phyloP scores from a whole-genome alignment of 35 echinoderm and acorn worm genomes.

The Heliocidaris tuberculata region DNA sequence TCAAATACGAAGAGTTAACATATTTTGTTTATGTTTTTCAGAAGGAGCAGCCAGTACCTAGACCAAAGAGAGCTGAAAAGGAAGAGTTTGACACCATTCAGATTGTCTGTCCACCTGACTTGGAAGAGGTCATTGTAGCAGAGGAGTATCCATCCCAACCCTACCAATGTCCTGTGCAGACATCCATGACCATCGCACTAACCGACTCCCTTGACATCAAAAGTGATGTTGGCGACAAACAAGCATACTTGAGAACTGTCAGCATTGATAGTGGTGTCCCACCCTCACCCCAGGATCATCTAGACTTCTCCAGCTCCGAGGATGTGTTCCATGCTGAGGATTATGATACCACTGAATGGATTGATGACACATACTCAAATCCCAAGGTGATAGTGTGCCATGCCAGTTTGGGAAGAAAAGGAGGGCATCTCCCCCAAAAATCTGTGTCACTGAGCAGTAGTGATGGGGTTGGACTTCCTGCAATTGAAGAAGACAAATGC shows the following conservation, averaged over 20 bases:
- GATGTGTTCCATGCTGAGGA: slow-evolving; percentile 42
- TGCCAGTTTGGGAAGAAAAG: background rate
- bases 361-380: background rate
- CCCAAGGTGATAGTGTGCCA: background rate
- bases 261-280: slow-evolving; percentile 43
- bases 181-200: background rate
- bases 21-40: background rate
- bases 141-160: slow-evolving; percentile 21
- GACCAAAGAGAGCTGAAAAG: background rate
- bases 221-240: background rate
- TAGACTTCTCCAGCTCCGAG: background rate
- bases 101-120: background rate
- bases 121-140: background rate
- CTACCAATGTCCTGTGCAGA: background rate
- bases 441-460: slow-evolving; percentile 23
- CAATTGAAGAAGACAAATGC: slow-evolving; percentile 23
- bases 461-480: background rate
- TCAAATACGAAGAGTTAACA: too few relatives aligned
- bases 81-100: slow-evolving; percentile 7
- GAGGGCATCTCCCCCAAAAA: background rate
- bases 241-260: background rate
- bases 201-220: background rate
- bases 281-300: slow-evolving; percentile 13
- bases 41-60: background rate
- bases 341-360: background rate